These are phyloP conservation scores for Acrossocheilus fasciatus DNA, from an alignment of 2,797 vertebrate genomes.

Conservation along the genomic window DNA sequence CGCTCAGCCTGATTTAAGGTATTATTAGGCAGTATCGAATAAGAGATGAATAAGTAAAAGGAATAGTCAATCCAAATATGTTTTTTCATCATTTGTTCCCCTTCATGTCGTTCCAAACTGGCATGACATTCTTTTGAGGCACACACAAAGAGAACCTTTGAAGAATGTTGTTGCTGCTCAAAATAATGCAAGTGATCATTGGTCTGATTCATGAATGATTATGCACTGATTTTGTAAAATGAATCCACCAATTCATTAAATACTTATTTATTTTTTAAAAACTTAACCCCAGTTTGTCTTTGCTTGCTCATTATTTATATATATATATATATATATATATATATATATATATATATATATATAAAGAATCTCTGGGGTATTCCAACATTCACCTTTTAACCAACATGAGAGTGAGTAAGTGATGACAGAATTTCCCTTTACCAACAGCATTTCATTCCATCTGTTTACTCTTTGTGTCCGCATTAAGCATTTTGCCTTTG, in stretches of 20 bases:
- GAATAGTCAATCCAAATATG: not conserved
- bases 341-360: not conserved
- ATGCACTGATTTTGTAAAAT: not conserved
- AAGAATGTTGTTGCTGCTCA: not conserved
- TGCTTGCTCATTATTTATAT: not conserved
- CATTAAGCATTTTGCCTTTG: constrained; percentile 25
- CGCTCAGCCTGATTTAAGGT: constrained; percentile 52
- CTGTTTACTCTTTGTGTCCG: constrained; percentile 52
- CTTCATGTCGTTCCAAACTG: not conserved
- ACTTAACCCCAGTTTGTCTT: not conserved
- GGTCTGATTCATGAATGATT: not conserved
- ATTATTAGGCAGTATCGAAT: not conserved
- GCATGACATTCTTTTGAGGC: not conserved
- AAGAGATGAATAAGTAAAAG: not conserved
- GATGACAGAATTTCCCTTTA: constrained; percentile 19
- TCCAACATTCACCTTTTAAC: not conserved
- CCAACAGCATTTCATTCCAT: constrained; percentile 48
- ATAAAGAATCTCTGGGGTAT: not conserved
- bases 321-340: not conserved
- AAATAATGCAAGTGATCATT: not conserved
- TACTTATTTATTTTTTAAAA: not conserved
- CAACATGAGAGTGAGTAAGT: not conserved
- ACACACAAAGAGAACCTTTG: not conserved
- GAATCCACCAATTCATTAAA: not conserved
- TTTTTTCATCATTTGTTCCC: not conserved